These are phyloP conservation scores for Glossosoma conforme DNA, from an alignment of 1,140 invertebrate genomes.

Conservation along the genomic window DNA sequence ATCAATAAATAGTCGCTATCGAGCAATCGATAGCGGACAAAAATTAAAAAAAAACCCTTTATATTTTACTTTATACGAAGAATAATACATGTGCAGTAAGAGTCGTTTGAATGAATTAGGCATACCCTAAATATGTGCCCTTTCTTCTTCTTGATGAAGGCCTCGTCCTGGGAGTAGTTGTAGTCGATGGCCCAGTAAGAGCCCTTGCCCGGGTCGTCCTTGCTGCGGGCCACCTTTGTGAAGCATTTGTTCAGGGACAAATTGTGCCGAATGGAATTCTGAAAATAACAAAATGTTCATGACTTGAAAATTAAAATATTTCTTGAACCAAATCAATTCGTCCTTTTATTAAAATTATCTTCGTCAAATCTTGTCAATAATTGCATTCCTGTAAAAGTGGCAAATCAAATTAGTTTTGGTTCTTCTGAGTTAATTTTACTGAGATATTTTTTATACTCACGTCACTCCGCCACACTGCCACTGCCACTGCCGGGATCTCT, in stretches of 20 bases:
- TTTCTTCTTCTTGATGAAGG: conserved; percentile 52
- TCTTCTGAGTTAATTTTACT: too few species aligned
- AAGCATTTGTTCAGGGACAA: conserved; percentile 88
- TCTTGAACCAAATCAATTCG: conserved; percentile 22
- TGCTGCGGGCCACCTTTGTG: conserved; percentile 58
- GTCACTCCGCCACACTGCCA: too few species aligned
- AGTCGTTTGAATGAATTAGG: too few species aligned
- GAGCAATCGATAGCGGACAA: too few species aligned
- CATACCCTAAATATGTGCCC: conserved; percentile 43
- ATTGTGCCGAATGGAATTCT: conserved; percentile 94
- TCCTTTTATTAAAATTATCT: conserved; percentile 1
- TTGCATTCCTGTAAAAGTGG: not conserved
- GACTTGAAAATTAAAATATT: not conserved
- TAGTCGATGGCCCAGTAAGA: conserved; percentile 61
- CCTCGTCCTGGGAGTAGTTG: conserved; percentile 75
- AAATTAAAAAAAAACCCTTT: too few species aligned
- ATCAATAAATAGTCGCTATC: too few species aligned
- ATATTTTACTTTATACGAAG: too few species aligned
- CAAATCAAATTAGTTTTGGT: too few species aligned
- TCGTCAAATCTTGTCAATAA: not conserved
- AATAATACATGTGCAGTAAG: too few species aligned
- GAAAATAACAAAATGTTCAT: conserved; percentile 34
- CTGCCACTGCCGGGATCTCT: too few species aligned
- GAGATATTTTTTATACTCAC: not conserved
- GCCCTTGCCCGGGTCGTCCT: conserved; percentile 61